Conservation (phyloP, 2,797 vertebrate species). For the Hipposideros larvatus region DNA sequence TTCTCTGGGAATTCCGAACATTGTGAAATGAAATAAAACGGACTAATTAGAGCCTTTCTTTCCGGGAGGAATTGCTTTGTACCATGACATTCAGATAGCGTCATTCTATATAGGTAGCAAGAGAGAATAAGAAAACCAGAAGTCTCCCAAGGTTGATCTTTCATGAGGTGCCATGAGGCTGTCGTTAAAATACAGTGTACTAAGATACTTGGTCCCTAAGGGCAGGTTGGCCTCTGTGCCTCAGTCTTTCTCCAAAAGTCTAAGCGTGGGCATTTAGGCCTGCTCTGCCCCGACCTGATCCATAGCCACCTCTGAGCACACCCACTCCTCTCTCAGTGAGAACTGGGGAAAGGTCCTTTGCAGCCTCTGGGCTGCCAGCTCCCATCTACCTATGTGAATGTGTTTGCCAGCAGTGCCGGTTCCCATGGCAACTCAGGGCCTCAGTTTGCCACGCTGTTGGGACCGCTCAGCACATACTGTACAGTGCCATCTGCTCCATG, state of each 20-base stretch:
- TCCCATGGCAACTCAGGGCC: neutral
- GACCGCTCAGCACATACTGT: neutral
- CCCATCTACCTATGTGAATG: neutral
- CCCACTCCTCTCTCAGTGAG: neutral
- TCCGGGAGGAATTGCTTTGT: neutral
- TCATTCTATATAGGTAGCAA: neutral
- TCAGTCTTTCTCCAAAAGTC: neutral
- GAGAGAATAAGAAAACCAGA: neutral
- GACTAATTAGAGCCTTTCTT: neutral
- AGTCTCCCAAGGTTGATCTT: neutral
- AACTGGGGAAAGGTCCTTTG: neutral
- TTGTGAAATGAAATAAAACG: neutral
- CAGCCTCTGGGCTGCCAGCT: neutral
- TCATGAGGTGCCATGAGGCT: neutral
- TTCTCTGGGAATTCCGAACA: neutral
- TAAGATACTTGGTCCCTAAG: neutral
- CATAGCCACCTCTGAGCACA: neutral
- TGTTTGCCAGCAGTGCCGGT: neutral
- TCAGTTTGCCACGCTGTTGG: neutral
- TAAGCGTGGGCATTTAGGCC: neutral
- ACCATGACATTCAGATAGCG: neutral
- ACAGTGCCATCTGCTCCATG: neutral
- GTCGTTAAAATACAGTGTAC: neutral
- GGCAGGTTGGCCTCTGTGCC: neutral
- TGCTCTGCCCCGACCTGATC: neutral